Evolutionary conservation across 2,113 vertebrate genomes (phyloP), one percentile per base, ranked within the genome.

Genomic region (Myotis lucifugus): DNA sequence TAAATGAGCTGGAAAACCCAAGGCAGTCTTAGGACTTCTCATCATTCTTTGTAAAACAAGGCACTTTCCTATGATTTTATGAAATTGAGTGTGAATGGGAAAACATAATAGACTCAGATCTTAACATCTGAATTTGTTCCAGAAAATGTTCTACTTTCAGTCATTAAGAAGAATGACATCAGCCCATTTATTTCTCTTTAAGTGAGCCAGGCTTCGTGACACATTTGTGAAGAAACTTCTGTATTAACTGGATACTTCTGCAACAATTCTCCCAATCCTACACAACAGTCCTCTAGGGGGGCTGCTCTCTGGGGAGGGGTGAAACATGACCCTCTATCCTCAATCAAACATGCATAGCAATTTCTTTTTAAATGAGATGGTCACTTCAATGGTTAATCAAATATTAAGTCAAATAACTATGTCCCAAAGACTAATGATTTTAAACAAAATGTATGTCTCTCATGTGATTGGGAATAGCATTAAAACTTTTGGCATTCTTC

Each of bases 401-500:
- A n/a, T 59, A 85, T 9, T 73, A 76, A 89, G 17, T 37, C 72
- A 94, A 66, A 8, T 73, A 89, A 87, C 82, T 74, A 95, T 29
- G 37, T 37, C 66, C 27, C 56, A 46, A 91, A 56, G 15, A 72
- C 76, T 59, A 69, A 4, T n/a, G 17, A 48, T 42, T 42, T n/a
- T 81, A 50, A 79, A 66, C 34, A 83, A 91, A 74, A 78, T 8
- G 21, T 12, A 42, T 0, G 3, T 21, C 2, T 67, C 42, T 50
- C 11, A 40, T 8, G n/a, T 2, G 85, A 40, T 3, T 69, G 8
- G 42, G 48, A 77, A 74, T 3, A 78, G 11, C 42, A 87, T 85
- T 84, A 64, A 50, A 79, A 86, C 19, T 17, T 46, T 6, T 67
- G 54, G 61, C 46, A 48, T 37, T 81, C 72, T 67, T 19, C 74